Evolutionary conservation across 2,113 vertebrate species (phyloP), one percentile per base, ranked within the genome.

Genomic region (Poicephalus gulielmi): DNA sequence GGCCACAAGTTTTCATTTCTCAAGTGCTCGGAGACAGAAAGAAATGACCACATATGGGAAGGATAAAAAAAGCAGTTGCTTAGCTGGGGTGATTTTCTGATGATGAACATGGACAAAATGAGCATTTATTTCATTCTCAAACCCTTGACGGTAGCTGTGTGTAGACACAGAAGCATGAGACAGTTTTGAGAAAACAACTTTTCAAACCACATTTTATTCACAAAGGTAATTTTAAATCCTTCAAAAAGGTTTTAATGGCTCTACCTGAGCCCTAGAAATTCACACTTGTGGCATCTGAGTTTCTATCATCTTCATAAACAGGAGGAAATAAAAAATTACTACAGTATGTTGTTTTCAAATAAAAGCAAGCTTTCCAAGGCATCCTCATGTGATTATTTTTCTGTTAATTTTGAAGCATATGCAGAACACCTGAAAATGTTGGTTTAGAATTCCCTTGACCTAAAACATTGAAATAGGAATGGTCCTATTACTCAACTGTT

Each of bases 1-100:
- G 95, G 96, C 95, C 91, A 74, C 86, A 96, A 82, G 81, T 62
- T 85, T 94, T 93, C 62, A 66, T 95, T 96, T 93, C 95, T 95
- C 91, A 92, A 94, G 90, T 89, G 68, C n/a, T 86, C 60, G 73
- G 76, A 92, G 60, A 78, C 71, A 92, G 83, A 92, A 92, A 44
- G 7, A 93, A 75, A 92, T 93, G 47, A 94, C 88, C 80, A 69
- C 73, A 88, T 86, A 77, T 86, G 92, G 88, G n/a, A 90, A 94
- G 75, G 87, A 89, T 87, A 63, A 77, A 94, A 91, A 90, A 91
- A 50, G 9, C 33, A 66, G 30, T 75, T 67, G 23, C 22, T 76
- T 92, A 78, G 17, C 69, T 50, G 35, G 59, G 22, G 68, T 91
- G 66, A 84, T 82, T 93, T 79, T 86, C 50, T 81, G 47, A 71